Evolutionary conservation across 2,888 invertebrate genomes (phyloP), one percentile per base, ranked within the genome.

Genomic region (Ecdyonurus torrentis): DNA sequence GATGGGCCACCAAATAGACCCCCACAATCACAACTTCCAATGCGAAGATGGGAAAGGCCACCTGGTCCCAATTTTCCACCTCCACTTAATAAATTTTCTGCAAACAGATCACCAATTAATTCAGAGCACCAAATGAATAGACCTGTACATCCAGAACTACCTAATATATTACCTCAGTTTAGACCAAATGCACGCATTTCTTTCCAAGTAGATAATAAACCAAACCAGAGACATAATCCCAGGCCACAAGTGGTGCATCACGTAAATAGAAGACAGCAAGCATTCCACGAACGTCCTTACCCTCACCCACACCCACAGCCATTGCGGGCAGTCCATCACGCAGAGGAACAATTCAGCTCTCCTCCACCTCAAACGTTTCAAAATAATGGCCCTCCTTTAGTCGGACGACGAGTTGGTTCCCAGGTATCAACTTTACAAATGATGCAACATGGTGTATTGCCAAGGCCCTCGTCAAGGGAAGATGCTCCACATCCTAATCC

Each of bases 151-250:
- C 25, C 63, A n/a, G 59, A 59, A 5, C n/a, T 83, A 58, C 86
- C 86, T 1, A 86, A 86, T 69, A 86, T 86, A 68, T 71, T 86
- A 23, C 86, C 86, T 0, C 86, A 86, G 69, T 86, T 86, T 68
- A 76, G 86, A 37, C 86, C 86, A 0, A 85, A 84, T 68, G 81
- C 82, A 1, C 81, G 83, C 68, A 73, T 79, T 2, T 78, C 78
- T 0, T 76, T 75, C 64, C 80, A 15, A 37, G 15, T 37, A 5
- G 37, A 37, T 37, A n/a, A n/a, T n/a, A n/a, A n/a, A n/a, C n/a
- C n/a, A n/a, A n/a, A n/a, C n/a, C n/a, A n/a, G n/a, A 37, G 79
- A 0, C 75, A 76, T 65, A 71, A 74, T 19, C 71, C 65, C 20
- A 67, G 65, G 15, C 65, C 68, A 22, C 69, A 2, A 68, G 70